Base-by-base conservation (phyloP, 2,888 invertebrate genomes). In the Xestia xanthographa region DNA sequence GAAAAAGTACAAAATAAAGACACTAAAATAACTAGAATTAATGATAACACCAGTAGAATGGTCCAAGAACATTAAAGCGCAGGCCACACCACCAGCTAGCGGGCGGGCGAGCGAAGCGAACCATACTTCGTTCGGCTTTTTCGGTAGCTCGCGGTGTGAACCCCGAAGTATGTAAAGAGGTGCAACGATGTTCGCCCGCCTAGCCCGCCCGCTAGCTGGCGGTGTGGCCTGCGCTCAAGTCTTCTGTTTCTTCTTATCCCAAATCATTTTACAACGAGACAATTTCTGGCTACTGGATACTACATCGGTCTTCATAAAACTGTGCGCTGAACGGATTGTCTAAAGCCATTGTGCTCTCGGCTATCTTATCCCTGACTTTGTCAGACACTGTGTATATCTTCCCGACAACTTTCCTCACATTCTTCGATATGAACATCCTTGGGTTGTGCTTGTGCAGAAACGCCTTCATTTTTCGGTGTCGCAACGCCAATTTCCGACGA, bases 251-350 rank as follows among this genome's bases (percentile, higher is more conserved):
- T 62, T 85, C 63, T 6, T 68, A 65, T 58, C 56, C 66, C 34
- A 60, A 83, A 17, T 50, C 9, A 63, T 75, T 86, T 65, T 77
- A 11, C 41, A 58, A 73, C 68, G 66, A 58, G 66, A 70, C 65
- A 53, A 63, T 48, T 11, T 62, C n/a, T 34, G 26, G 66, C 83
- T 85, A 95, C 77, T 94, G 94, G 53, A 95, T 93, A 9, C 53
- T 80, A 88, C 95, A 95, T 17, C 94, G 88, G 72, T 95, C 95
- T 89, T 93, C 92, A 38, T 95, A 95, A 66, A 95, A 95, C n/a
- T 94, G 94, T 0, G 91, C 91, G 77, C 92, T 92, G 62, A 95
- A 95, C 0, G 95, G 94, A 29, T 94, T 94, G 60, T 95, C 93
- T 48, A 95, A 72, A 0, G 93, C 93, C 82, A 94, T 56, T 0